A percentile compares a stretch with the other conserved stretches of the same genome.
Evolutionary conservation across 1,140 invertebrate genomes (phyloP).

Genomic region (Gryon sp.): DNA sequence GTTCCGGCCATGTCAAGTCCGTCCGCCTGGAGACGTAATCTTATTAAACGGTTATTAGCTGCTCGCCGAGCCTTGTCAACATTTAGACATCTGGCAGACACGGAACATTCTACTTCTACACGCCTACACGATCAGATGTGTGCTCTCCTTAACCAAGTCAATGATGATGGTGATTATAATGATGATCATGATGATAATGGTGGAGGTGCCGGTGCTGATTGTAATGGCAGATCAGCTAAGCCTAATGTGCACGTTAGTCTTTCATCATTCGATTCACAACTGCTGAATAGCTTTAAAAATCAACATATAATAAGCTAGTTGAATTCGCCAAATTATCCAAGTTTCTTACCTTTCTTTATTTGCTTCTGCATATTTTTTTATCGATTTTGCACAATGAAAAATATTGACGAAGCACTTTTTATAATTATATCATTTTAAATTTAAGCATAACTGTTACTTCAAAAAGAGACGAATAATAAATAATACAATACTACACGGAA

Average conservation of each 20-base stretch:
- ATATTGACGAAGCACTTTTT: too few relatives aligned
- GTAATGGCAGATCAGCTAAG: conserved; percentile 38
- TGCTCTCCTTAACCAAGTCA: conserved; percentile 65
- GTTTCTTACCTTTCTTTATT: too few relatives aligned
- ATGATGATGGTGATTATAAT: conserved; percentile 58
- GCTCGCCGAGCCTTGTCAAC: conserved; percentile 76
- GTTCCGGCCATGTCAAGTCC: conserved; percentile 75
- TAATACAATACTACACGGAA: too few relatives aligned
- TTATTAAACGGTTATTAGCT: conserved; percentile 79
- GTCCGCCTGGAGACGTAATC: conserved; percentile 75
- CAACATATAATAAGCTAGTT: not conserved
- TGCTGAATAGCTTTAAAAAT: conserved; percentile 7
- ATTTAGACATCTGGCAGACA: conserved; percentile 78
- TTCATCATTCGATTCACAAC: conserved; percentile 38
- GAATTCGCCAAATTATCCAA: not conserved
- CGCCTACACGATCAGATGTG: conserved; percentile 70
- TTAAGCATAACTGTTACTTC: too few relatives aligned
- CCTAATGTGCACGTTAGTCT: conserved; percentile 39
- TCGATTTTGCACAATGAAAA: too few relatives aligned
- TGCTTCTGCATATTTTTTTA: too few relatives aligned
- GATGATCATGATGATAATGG: conserved; percentile 52
- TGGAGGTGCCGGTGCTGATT: conserved; percentile 42
- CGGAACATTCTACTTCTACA: conserved; percentile 73
- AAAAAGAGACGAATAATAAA: too few relatives aligned
- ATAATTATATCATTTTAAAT: too few relatives aligned